Conservation (phyloP, 2,888 invertebrate species). For the Pediacus dermestoides region DNA sequence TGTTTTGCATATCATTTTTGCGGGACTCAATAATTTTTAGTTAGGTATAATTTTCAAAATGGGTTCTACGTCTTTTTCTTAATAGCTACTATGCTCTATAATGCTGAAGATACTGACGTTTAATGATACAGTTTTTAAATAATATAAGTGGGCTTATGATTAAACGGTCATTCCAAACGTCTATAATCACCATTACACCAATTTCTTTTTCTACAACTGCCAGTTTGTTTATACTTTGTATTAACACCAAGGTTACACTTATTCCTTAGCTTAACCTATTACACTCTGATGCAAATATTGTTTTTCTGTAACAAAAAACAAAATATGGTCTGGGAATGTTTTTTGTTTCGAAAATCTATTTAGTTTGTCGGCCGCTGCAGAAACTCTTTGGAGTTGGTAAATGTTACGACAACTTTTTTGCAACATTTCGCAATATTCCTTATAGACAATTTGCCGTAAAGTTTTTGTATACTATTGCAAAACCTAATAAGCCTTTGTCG, state of each 20-base stretch:
- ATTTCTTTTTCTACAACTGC: slow-evolving; percentile 11
- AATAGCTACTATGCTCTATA: slow-evolving; percentile 34
- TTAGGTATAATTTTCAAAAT: slow-evolving; percentile 48
- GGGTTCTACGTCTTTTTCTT: slow-evolving; percentile 41
- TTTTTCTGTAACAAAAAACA: too few relatives aligned
- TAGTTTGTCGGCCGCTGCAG: too few relatives aligned
- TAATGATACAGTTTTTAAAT: slow-evolving; percentile 36
- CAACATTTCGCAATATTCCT: too few relatives aligned
- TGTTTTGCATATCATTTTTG: slow-evolving; percentile 50
- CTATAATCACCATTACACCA: slow-evolving; percentile 29
- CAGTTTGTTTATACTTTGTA: slow-evolving; percentile 18
- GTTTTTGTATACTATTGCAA: too few relatives aligned
- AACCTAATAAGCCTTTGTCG: too few relatives aligned
- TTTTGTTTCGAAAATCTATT: too few relatives aligned
- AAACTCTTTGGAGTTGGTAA: too few relatives aligned
- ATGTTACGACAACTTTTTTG: too few relatives aligned
- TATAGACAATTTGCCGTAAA: too few relatives aligned
- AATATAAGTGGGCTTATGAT: slow-evolving; percentile 29
- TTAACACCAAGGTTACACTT: slow-evolving; percentile 17
- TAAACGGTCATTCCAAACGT: slow-evolving; percentile 36
- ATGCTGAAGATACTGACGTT: slow-evolving; percentile 37
- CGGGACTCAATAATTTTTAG: slow-evolving; percentile 47
- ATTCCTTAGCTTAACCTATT: slow-evolving; percentile 13
- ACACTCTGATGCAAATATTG: too few relatives aligned
- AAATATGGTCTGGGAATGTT: too few relatives aligned